A percentile compares a stretch with the other conserved stretches of the same genome.
Conservation (phyloP, 53 echinoderm and acorn worm genomes). For the Antedon mediterranea region DNA sequence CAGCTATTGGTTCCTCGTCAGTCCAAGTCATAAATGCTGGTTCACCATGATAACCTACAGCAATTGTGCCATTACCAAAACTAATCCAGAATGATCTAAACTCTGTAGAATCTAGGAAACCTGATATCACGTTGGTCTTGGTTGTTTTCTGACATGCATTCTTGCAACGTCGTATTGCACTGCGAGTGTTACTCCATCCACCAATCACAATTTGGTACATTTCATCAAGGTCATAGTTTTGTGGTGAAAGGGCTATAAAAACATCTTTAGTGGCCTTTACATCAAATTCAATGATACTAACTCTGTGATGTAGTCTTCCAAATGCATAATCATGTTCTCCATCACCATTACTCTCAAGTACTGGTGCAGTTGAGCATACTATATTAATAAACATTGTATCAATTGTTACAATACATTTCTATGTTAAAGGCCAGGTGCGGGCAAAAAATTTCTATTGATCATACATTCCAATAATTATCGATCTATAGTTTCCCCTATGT, state of each 20-base stretch:
- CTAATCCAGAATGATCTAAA: not conserved
- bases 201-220: conserved; percentile 5
- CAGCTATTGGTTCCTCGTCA: not conserved
- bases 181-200: not conserved
- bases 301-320: not conserved
- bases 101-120: not conserved
- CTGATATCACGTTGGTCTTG: not conserved
- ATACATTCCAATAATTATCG: too few relatives aligned
- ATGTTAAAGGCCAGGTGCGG: too few relatives aligned
- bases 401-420: not conserved
- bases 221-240: not conserved
- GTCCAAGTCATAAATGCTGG: not conserved
- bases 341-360: not conserved
- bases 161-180: not conserved
- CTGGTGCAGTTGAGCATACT: not conserved
- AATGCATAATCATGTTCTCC: not conserved
- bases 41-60: conserved; percentile 4
- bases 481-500: too few relatives aligned
- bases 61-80: conserved; percentile 2
- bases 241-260: not conserved
- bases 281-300: not conserved
- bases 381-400: not conserved
- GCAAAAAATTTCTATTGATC: too few relatives aligned
- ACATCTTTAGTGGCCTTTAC: not conserved
- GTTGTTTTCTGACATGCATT: not conserved